A percentile compares a stretch with the other conserved stretches of the same genome.
Conservation (phyloP, 2,888 invertebrate genomes). For the Epistrophella euchroma region DNA sequence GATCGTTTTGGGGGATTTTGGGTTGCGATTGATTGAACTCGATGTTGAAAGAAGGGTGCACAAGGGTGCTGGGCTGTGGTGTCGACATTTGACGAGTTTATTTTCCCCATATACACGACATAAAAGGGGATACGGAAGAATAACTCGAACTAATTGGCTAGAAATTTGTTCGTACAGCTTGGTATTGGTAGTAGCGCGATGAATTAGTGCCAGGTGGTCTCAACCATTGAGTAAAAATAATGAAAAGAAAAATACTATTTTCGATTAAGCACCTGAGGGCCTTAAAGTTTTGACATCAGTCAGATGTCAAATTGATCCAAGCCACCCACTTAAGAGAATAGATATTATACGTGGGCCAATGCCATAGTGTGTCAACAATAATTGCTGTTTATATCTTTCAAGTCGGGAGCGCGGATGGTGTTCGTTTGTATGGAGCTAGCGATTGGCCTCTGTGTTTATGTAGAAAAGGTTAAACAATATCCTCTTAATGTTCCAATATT, state of each 20-base stretch:
- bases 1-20: conserved; percentile 32
- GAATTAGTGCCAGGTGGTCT: conserved; percentile 60
- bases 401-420: neutral
- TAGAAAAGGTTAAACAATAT: conserved; percentile 45
- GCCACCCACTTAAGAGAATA: neutral
- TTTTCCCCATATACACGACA: conserved; percentile 22
- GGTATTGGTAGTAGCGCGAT: conserved; percentile 42
- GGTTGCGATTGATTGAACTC: conserved; percentile 38
- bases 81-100: conserved; percentile 72
- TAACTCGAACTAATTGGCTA: conserved; percentile 62
- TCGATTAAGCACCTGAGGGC: conserved; percentile 55
- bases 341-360: neutral
- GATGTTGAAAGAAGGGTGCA: neutral
- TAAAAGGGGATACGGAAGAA: conserved; percentile 23
- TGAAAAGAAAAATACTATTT: conserved; percentile 40
- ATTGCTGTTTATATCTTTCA: conserved; percentile 47
- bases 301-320: conserved; percentile 16
- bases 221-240: conserved; percentile 12
- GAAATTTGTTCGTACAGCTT: conserved; percentile 43
- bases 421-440: neutral
- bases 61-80: conserved; percentile 46
- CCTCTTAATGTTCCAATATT: conserved; percentile 32
- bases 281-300: conserved; percentile 24
- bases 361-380: conserved; percentile 59
- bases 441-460: neutral